Conservation (phyloP, 1,140 invertebrate species). For the Danaus plexippus region DNA sequence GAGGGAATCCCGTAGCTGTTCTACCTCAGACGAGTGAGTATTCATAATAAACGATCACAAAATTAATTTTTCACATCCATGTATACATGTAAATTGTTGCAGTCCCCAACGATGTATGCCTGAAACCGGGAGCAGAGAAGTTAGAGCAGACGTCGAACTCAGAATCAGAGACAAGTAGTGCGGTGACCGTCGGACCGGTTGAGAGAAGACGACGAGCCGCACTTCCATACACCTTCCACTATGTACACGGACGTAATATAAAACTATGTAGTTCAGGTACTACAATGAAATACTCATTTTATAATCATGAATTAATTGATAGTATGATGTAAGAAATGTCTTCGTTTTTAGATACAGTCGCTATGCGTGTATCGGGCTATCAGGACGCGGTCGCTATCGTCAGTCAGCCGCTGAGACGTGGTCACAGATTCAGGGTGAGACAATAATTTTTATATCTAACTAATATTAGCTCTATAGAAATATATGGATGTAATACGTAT, state of each 20-base stretch:
- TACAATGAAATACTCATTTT: background rate
- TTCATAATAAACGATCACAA: conserved; percentile 1
- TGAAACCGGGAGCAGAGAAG: conserved; percentile 12
- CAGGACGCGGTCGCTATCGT: conserved; percentile 44
- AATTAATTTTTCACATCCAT: background rate
- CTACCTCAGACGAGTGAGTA: conserved; percentile 39
- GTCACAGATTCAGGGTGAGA: conserved; percentile 49
- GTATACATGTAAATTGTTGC: background rate
- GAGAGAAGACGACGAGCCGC: conserved; percentile 18
- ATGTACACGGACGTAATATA: conserved; percentile 45
- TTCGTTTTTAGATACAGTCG: conserved; percentile 42
- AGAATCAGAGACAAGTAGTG: conserved; percentile 10
- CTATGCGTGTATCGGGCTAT: conserved; percentile 38
- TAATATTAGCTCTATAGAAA: too few species aligned
- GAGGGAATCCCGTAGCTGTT: conserved; percentile 23
- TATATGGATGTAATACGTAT: too few species aligned
- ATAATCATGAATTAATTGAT: background rate
- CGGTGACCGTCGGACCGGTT: conserved; percentile 8
- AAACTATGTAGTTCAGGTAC: conserved; percentile 50
- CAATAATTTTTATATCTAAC: too few species aligned
- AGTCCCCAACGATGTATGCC: conserved; percentile 21
- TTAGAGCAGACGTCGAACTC: conserved; percentile 7
- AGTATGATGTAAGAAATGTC: background rate
- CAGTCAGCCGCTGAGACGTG: conserved; percentile 45
- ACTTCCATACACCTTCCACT: conserved; percentile 49